phyloP scores from a whole-genome alignment of 2,888 invertebrate species.

The Hirudinaria manillensis region DNA sequence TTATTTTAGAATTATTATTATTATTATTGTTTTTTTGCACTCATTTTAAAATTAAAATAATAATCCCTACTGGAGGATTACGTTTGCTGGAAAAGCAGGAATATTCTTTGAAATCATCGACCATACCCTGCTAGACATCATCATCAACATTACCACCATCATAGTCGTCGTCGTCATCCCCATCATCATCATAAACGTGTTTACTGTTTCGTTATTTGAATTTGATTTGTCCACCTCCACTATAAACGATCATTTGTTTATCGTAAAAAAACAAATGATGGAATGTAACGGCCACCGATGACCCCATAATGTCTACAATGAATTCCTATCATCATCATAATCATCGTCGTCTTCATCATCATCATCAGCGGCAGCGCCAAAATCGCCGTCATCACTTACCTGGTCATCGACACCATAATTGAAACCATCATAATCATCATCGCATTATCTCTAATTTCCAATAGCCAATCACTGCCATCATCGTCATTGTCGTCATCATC shows the following conservation, averaged over 20 bases:
- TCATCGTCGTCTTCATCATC: constrained; percentile 2
- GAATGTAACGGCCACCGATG: too few species aligned
- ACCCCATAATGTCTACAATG: too few species aligned
- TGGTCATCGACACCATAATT: constrained; percentile 30
- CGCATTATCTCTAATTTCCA: too few species aligned
- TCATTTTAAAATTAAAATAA: too few species aligned
- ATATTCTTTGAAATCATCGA: not conserved
- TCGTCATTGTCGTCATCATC: constrained; percentile 1
- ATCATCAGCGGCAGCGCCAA: constrained; percentile 23
- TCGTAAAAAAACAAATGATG: too few species aligned
- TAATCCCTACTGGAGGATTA: not conserved
- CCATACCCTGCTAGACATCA: not conserved
- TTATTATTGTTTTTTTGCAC: too few species aligned
- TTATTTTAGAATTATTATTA: too few species aligned
- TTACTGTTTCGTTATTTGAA: too few species aligned
- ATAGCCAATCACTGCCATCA: not conserved
- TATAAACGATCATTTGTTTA: too few species aligned
- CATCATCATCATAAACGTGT: constrained; percentile 11
- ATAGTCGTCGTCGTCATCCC: not conserved
- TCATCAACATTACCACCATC: not conserved
- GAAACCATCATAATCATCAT: not conserved
- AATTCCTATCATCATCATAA: not conserved
- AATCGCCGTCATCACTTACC: constrained; percentile 25
- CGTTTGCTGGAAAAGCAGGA: not conserved
- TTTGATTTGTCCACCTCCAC: too few species aligned